These are phyloP conservation scores for Stegodyphus mimosarum DNA, from an alignment of 1,140 invertebrate genomes.

Conservation along the genomic window DNA sequence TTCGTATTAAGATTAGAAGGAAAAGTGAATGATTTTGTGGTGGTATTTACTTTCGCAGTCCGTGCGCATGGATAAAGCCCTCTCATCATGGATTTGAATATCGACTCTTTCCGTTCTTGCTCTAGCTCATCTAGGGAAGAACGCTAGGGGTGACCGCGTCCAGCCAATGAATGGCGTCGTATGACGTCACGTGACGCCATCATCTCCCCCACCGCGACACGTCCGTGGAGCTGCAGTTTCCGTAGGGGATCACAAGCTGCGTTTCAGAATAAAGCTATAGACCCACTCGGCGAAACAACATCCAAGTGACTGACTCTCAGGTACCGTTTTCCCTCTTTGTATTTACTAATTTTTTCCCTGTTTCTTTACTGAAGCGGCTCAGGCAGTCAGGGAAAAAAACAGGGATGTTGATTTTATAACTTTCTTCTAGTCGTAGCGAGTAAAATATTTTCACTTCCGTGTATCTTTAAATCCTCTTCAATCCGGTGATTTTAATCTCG, in stretches of 20 bases:
- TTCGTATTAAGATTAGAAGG: too few relatives aligned
- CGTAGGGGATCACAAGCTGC: slow-evolving; percentile 34
- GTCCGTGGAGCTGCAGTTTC: slow-evolving; percentile 7
- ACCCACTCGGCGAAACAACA: slow-evolving; percentile 1
- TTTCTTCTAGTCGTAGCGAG: too few relatives aligned
- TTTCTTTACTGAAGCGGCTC: too few relatives aligned
- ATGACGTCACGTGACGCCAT: slow-evolving; percentile 39
- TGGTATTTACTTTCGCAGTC: too few relatives aligned
- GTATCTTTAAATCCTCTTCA: too few relatives aligned
- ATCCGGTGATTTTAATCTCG: too few relatives aligned
- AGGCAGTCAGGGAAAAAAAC: too few relatives aligned
- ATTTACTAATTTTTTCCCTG: too few relatives aligned
- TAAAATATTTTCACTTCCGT: too few relatives aligned
- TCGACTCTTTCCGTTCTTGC: slow-evolving; percentile 32
- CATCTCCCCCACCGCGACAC: slow-evolving; percentile 14
- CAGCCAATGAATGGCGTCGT: slow-evolving; percentile 31
- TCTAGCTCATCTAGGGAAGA: slow-evolving; percentile 33
- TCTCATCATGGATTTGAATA: slow-evolving; percentile 33
- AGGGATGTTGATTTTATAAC: too few relatives aligned
- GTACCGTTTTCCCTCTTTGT: too few relatives aligned
- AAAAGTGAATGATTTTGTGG: too few relatives aligned
- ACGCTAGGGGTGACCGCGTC: slow-evolving; percentile 50
- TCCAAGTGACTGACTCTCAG: neutral
- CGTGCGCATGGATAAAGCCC: neutral
- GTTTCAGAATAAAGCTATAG: neutral